Percentiles rank a stretch among this genome's conserved stretches.
Evolutionary conservation across 2,888 invertebrate genomes (phyloP).

Genomic region (Imbricaverruca yamaguchii): DNA sequence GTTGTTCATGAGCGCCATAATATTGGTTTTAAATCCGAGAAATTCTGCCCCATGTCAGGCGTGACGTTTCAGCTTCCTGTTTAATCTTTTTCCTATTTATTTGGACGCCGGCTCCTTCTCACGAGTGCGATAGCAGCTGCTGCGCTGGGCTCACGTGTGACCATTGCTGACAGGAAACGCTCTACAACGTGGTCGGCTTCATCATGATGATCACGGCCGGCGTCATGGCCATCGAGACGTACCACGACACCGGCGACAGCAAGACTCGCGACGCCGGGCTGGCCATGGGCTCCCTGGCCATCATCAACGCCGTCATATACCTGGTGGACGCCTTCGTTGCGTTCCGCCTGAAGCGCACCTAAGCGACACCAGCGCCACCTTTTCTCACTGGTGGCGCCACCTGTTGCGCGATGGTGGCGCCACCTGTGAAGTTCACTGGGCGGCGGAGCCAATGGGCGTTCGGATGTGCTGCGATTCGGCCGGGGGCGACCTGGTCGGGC

Average conservation of each 20-base stretch:
- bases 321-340: conserved; percentile 32
- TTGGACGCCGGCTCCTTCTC: too few relatives aligned
- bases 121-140: not conserved
- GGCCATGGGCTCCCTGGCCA: conserved; percentile 34
- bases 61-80: too few relatives aligned
- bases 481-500: too few relatives aligned
- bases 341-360: conserved; percentile 14
- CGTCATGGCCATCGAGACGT: conserved; percentile 34
- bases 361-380: not conserved
- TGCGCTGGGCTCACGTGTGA: not conserved
- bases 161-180: not conserved
- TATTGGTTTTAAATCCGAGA: too few relatives aligned
- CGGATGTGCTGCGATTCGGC: too few relatives aligned
- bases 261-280: conserved; percentile 33
- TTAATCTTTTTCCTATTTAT: too few relatives aligned
- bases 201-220: conserved; percentile 34
- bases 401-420: not conserved
- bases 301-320: conserved; percentile 35
- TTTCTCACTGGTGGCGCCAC: not conserved
- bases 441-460: too few relatives aligned
- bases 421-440: not conserved
- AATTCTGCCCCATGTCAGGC: too few relatives aligned
- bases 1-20: too few relatives aligned
- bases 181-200: conserved; percentile 21
- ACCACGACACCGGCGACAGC: conserved; percentile 29